Base-by-base conservation (phyloP, 2,113 vertebrate species). In the Silurus glanis region DNA sequence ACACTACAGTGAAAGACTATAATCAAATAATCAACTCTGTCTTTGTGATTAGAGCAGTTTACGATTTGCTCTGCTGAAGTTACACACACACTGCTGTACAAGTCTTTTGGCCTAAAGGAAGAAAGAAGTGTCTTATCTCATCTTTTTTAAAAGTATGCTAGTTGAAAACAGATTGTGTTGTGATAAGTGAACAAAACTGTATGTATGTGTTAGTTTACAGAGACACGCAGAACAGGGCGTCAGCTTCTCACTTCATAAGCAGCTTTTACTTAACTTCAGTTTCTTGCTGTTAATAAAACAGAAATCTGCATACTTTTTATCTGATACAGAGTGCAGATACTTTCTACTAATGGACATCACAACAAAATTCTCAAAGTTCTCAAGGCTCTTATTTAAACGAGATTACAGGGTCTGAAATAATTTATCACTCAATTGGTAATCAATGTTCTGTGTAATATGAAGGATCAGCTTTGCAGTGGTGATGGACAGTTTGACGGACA, bases 181-280 rank as follows among this genome's bases (percentile, higher is more conserved):
- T 75, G 86, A 85, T 80, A 89, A 85, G 72, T 62, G 64, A 85
- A 85, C 88, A 85, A 87, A 67, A 56, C 56, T 4, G 7, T 6
- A 61, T 74, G 61, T 71, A 69, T 85, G 45, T 25, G 55, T 45
- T 86, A 87, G 88, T 85, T 89, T 87, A 89, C 83, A 89, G 86
- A 89, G 83, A 87, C 80, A 51, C 82, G 79, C 75, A 28, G 62
- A 78, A 82, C 8, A 5, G 1, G 1, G 74, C 59, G 37, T 87
- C 66, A 81, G 61, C 80, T 83, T 84, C 56, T 80, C 2, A 47
- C 83, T 87, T 84, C 83, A 83, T 3, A 12, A 16, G 62, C 4
- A 13, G 51, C 76, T 71, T 64, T 84, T 28, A 80, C 25, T 82
- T 76, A 89, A 74, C 64, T 81, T 78, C 16, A 84, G 10, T 51